Percentiles rank a stretch among this genome's conserved stretches.
Conservation (phyloP, 2,113 vertebrate species). For the Pteruthius melanotis region DNA sequence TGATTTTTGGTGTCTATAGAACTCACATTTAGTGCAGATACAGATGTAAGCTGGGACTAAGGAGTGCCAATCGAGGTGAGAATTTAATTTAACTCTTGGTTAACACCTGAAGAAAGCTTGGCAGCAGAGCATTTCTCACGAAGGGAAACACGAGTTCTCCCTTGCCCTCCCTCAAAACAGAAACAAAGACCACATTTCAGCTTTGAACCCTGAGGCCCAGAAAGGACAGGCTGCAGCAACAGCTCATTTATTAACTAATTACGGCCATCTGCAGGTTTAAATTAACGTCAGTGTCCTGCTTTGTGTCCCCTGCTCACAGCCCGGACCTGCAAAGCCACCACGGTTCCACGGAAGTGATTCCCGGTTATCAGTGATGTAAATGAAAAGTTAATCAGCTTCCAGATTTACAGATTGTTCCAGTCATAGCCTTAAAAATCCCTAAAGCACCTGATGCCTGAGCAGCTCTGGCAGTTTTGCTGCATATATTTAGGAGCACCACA, state of each 20-base stretch:
- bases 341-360: rapidly evolving
- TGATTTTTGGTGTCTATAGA: neutral
- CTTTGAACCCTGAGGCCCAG: neutral
- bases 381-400: neutral
- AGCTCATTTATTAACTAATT: neutral
- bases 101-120: neutral
- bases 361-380: neutral
- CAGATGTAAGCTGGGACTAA: neutral
- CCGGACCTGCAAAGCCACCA: neutral
- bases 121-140: neutral
- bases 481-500: neutral
- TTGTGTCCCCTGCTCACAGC: neutral
- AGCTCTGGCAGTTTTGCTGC: neutral
- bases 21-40: neutral
- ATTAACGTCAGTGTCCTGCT: neutral
- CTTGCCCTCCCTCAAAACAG: neutral
- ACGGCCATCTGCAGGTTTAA: neutral
- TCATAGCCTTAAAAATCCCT: neutral
- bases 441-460: neutral
- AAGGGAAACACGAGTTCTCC: neutral
- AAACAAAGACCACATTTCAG: neutral
- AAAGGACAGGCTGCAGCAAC: neutral
- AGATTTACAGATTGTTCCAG: neutral
- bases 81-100: neutral
- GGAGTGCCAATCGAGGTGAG: neutral